Conservation (phyloP, 2,113 vertebrate genomes). For the Scortum barcoo region DNA sequence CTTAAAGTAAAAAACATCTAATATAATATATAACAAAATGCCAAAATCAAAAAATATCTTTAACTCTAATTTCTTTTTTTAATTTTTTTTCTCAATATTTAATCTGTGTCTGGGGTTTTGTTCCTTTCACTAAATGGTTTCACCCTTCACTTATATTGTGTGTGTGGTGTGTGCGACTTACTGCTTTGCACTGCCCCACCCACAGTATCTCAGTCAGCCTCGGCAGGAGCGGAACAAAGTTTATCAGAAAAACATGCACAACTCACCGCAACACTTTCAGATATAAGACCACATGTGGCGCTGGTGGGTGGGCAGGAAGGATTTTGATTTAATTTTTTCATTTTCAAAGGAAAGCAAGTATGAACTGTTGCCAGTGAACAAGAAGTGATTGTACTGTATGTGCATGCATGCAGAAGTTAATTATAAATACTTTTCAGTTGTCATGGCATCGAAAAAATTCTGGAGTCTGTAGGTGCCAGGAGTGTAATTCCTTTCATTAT, state of each 20-base stretch:
- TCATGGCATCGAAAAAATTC: constrained; percentile 30
- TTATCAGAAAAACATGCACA: neutral
- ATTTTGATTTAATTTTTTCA: neutral
- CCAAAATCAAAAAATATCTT: no score
- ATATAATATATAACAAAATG: no score
- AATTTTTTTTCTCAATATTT: no score
- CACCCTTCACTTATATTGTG: neutral
- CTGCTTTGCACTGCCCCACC: neutral
- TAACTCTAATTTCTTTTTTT: no score
- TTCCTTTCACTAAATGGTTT: no score
- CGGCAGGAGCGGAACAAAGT: no score
- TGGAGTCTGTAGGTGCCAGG: neutral
- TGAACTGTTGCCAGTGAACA: neutral
- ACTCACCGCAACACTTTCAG: no score
- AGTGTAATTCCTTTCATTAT: constrained; percentile 50
- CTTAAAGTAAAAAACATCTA: no score
- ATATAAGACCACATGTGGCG: neutral
- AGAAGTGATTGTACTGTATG: neutral
- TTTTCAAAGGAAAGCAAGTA: neutral
- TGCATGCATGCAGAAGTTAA: neutral
- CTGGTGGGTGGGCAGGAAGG: neutral
- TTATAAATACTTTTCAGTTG: constrained; percentile 26
- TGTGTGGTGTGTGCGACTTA: neutral
- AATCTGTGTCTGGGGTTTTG: no score
- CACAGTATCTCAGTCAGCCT: neutral